Conservation (phyloP, 35 echinoderm and acorn worm genomes). For the Antedon bifida region DNA sequence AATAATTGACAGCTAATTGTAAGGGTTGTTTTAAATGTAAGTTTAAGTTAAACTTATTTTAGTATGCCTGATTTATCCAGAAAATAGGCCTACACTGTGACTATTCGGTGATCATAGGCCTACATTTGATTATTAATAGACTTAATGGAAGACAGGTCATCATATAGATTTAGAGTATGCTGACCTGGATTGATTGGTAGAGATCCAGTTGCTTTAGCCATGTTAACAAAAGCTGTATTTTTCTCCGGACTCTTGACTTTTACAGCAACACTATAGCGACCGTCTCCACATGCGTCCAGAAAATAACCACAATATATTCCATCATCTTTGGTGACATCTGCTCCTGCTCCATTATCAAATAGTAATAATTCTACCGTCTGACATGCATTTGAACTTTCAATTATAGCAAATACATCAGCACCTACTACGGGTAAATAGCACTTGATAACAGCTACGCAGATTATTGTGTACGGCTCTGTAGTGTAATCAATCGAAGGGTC, state of each 20-base stretch:
- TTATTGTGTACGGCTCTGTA: not conserved
- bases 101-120: too few relatives aligned
- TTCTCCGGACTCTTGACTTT: conserved; percentile 22
- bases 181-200: not conserved
- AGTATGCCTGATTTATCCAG: too few relatives aligned
- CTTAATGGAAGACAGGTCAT: too few relatives aligned
- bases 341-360: conserved; percentile 43
- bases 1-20: too few relatives aligned
- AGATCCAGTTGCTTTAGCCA: not conserved
- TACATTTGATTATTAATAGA: too few relatives aligned
- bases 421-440: conserved; percentile 37
- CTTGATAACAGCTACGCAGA: conserved; percentile 28
- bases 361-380: not conserved
- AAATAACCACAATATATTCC: conserved; percentile 53
- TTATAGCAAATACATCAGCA: conserved; percentile 25
- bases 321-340: conserved; percentile 57
- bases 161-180: not conserved
- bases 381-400: conserved; percentile 20
- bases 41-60: too few relatives aligned
- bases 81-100: too few relatives aligned
- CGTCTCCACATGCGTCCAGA: conserved; percentile 14
- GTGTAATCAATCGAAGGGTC: conserved; percentile 8
- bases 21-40: too few relatives aligned
- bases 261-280: conserved; percentile 33
- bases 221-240: not conserved